phyloP scores from a whole-genome alignment of 2,888 invertebrate genomes.

The Limnephilus rhombicus region DNA sequence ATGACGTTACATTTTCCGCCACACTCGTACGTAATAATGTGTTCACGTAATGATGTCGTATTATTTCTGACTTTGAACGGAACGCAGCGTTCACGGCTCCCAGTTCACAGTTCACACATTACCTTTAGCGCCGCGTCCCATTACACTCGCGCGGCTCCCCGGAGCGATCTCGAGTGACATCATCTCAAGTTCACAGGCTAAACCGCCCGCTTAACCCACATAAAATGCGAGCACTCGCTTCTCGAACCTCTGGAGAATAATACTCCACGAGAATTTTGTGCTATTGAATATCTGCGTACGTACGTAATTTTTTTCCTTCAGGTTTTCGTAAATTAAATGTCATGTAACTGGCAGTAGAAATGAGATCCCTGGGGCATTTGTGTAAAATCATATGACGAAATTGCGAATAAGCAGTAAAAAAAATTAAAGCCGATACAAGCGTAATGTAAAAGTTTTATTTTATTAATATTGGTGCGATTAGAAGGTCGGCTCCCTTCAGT shows the following conservation, averaged over 20 bases:
- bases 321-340: neutral
- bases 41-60: constrained; percentile 13
- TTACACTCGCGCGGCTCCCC: constrained; percentile 9
- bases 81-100: neutral
- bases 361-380: neutral
- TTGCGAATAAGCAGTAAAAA: neutral
- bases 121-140: neutral
- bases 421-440: neutral
- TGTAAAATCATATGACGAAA: neutral
- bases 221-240: constrained; percentile 23
- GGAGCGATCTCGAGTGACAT: constrained; percentile 20
- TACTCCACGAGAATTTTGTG: neutral
- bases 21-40: constrained; percentile 8
- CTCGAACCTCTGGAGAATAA: neutral
- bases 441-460: neutral
- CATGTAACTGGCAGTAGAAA: neutral
- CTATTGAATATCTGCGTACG: neutral
- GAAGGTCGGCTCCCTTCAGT: too few species aligned
- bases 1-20: neutral
- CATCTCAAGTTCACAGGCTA: constrained; percentile 41
- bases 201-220: constrained; percentile 22
- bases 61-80: constrained; percentile 14
- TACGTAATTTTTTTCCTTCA: neutral
- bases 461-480: too few species aligned
- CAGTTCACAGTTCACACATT: constrained; percentile 17